phyloP scores from a whole-genome alignment of 2,113 vertebrate species.

The Panurus biarmicus region DNA sequence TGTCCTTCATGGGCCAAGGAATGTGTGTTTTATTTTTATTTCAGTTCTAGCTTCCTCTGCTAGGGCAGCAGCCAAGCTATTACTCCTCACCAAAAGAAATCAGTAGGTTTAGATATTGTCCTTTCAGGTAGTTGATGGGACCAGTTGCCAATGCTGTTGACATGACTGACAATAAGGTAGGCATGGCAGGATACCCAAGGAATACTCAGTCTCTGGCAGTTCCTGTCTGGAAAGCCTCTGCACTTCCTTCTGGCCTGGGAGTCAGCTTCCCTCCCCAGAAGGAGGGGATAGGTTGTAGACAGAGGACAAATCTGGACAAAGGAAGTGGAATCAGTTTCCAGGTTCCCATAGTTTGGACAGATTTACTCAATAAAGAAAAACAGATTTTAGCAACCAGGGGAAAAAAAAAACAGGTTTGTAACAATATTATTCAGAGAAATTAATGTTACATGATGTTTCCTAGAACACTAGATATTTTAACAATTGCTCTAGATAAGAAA shows the following conservation, averaged over 20 bases:
- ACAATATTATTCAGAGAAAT: not conserved
- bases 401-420: not conserved
- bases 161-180: not conserved
- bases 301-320: not conserved
- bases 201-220: not conserved
- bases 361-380: not conserved
- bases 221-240: not conserved
- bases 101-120: not conserved
- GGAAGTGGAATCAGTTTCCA: not conserved
- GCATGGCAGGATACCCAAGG: not conserved
- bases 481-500: not conserved
- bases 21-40: not conserved
- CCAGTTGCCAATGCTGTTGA: not conserved
- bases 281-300: not conserved
- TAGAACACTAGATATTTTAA: not conserved
- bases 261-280: not conserved
- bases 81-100: not conserved
- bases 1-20: not conserved
- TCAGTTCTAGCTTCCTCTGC: not conserved
- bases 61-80: not conserved
- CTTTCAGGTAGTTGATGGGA: not conserved
- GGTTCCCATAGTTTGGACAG: not conserved
- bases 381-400: not conserved
- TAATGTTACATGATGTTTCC: not conserved
- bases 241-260: not conserved